phyloP scores from a whole-genome alignment of 2,113 vertebrate species.

The Blennius ocellaris region DNA sequence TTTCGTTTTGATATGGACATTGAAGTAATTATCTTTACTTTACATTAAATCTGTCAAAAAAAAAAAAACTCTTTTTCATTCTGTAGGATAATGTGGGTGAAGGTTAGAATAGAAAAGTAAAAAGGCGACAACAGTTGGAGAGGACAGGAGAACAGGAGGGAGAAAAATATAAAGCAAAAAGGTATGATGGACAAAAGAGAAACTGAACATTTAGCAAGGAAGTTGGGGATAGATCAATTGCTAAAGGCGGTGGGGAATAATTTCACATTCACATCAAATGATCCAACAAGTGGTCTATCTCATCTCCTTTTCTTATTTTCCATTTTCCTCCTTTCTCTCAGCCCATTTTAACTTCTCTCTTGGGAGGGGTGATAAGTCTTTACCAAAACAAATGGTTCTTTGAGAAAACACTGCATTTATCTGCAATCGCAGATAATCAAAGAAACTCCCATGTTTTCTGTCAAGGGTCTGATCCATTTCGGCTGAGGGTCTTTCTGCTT shows the following conservation, averaged over 20 bases:
- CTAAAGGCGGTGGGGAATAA: slow-evolving; percentile 27
- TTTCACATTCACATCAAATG: slow-evolving; percentile 39
- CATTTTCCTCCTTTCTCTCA: slow-evolving; percentile 11
- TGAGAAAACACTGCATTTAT: slow-evolving; percentile 69
- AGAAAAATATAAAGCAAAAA: neutral
- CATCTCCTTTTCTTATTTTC: slow-evolving; percentile 12
- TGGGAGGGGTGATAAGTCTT: slow-evolving; percentile 48
- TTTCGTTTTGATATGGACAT: neutral
- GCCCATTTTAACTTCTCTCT: slow-evolving; percentile 43
- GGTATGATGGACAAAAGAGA: neutral
- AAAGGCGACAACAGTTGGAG: neutral
- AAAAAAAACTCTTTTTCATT: neutral
- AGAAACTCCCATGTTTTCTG: slow-evolving; percentile 59
- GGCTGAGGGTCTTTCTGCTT: slow-evolving; percentile 29
- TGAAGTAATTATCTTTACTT: neutral
- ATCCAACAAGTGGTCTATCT: slow-evolving; percentile 35
- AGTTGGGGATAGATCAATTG: slow-evolving; percentile 19
- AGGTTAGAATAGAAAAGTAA: neutral
- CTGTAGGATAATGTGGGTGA: neutral
- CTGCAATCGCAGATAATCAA: slow-evolving; percentile 67
- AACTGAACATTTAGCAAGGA: slow-evolving; percentile 3
- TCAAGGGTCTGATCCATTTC: slow-evolving; percentile 44
- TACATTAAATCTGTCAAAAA: neutral
- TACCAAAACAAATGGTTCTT: slow-evolving; percentile 71
- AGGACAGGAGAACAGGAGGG: neutral